Percentiles rank a stretch among this genome's conserved stretches.
These are phyloP conservation scores for Ditylenchus weischeri DNA, from an alignment of 2,888 invertebrate genomes.

Conservation along the genomic window DNA sequence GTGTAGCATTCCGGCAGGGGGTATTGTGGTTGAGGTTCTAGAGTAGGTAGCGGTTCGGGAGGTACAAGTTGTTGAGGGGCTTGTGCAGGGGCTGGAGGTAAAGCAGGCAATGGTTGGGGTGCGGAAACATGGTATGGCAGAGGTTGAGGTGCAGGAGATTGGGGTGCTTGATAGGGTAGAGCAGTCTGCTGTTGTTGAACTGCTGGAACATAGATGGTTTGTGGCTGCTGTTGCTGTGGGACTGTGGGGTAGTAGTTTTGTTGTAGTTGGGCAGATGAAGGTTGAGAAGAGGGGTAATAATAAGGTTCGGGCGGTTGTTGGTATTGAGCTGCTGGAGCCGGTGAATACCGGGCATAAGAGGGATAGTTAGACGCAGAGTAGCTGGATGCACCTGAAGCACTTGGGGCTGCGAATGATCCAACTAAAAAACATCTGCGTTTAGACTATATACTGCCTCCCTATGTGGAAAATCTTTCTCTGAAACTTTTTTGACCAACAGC, in stretches of 20 bases:
- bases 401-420: conserved; percentile 4
- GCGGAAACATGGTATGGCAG: not conserved
- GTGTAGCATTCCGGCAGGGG: conserved; percentile 54
- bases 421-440: conserved; percentile 6
- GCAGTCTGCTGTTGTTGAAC: conserved; percentile 10
- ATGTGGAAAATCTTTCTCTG: too few relatives aligned
- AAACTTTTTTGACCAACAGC: too few relatives aligned
- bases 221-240: conserved; percentile 3
- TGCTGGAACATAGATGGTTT: not conserved
- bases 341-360: conserved; percentile 7
- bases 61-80: conserved; percentile 5
- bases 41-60: conserved; percentile 14
- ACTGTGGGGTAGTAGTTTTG: conserved; percentile 13
- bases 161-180: conserved; percentile 2
- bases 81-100: conserved; percentile 24
- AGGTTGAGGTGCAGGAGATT: not conserved
- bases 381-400: conserved; percentile 3
- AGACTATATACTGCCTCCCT: not conserved
- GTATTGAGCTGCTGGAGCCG: conserved; percentile 9
- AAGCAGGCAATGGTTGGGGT: conserved; percentile 22
- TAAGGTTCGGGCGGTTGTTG: not conserved
- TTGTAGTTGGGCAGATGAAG: not conserved
- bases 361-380: conserved; percentile 12
- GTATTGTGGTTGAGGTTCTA: conserved; percentile 31
- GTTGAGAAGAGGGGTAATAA: not conserved